phyloP scores from a whole-genome alignment of 2,113 vertebrate genomes.

The Fukomys damarensis region DNA sequence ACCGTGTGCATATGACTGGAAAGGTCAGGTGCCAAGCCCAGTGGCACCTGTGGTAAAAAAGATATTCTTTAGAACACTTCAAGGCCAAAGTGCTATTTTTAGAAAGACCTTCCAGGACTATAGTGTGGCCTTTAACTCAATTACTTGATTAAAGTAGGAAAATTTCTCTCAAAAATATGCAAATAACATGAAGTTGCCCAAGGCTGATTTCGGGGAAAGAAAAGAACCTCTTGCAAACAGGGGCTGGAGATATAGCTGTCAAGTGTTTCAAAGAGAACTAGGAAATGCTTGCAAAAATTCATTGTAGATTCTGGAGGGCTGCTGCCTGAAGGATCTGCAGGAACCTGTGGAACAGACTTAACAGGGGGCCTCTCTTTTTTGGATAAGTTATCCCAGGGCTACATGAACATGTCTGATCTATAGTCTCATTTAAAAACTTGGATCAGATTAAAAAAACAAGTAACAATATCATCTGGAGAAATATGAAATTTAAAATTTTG shows the following conservation, averaged over 20 bases:
- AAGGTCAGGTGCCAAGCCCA: conserved; percentile 9
- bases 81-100: conserved; percentile 70
- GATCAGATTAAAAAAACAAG: neutral
- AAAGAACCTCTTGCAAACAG: conserved; percentile 3
- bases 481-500: neutral
- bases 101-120: conserved; percentile 67
- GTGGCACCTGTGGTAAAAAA: neutral
- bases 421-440: neutral
- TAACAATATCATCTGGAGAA: neutral
- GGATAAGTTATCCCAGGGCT: neutral
- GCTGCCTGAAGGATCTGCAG: neutral
- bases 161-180: conserved; percentile 48
- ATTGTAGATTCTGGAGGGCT: neutral
- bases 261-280: neutral
- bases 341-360: neutral
- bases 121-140: conserved; percentile 75
- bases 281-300: neutral
- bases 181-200: conserved; percentile 62
- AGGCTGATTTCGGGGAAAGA: conserved; percentile 49
- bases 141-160: conserved; percentile 78
- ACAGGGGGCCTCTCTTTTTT: neutral
- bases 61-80: conserved; percentile 69
- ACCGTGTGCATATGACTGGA: neutral
- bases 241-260: neutral
- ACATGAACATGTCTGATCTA: neutral